Evolutionary conservation across 2,888 invertebrate species (phyloP).

Genomic region (Osedax frankpressi): DNA sequence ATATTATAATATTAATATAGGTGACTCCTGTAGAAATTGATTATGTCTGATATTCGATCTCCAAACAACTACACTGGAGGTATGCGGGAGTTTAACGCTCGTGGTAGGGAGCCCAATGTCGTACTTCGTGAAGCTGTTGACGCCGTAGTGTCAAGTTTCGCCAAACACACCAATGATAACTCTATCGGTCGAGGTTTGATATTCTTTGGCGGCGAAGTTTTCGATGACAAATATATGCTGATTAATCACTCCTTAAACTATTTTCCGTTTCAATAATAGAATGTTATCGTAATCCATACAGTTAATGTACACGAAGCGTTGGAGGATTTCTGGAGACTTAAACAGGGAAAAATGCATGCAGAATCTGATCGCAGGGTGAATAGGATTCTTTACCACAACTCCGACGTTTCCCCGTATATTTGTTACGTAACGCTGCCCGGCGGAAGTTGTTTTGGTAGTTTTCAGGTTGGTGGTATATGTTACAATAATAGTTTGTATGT

Average conservation of each 20-base stretch:
- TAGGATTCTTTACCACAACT: conserved; percentile 52
- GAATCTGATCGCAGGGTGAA: conserved; percentile 49
- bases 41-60: too few species aligned
- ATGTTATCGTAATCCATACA: conserved; percentile 44
- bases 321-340: conserved; percentile 96
- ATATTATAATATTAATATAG: too few species aligned
- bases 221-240: background rate
- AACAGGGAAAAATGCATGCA: conserved; percentile 72
- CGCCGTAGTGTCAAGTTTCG: conserved; percentile 61
- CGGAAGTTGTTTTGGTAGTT: conserved; percentile 87
- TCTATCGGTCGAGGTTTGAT: conserved; percentile 61
- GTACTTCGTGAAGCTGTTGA: conserved; percentile 60
- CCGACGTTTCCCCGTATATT: conserved; percentile 77
- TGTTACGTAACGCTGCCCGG: conserved; percentile 84
- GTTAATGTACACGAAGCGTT: conserved; percentile 89
- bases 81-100: too few species aligned
- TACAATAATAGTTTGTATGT: too few species aligned
- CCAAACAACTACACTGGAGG: too few species aligned
- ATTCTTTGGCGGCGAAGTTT: too few species aligned
- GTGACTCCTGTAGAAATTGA: too few species aligned
- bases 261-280: background rate
- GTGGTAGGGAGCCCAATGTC: conserved; percentile 32
- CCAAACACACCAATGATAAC: conserved; percentile 57
- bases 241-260: too few species aligned
- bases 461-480: conserved; percentile 62